These are phyloP conservation scores for Dasyornis broadbenti DNA, from an alignment of 2,113 vertebrate species.

Conservation along the genomic window DNA sequence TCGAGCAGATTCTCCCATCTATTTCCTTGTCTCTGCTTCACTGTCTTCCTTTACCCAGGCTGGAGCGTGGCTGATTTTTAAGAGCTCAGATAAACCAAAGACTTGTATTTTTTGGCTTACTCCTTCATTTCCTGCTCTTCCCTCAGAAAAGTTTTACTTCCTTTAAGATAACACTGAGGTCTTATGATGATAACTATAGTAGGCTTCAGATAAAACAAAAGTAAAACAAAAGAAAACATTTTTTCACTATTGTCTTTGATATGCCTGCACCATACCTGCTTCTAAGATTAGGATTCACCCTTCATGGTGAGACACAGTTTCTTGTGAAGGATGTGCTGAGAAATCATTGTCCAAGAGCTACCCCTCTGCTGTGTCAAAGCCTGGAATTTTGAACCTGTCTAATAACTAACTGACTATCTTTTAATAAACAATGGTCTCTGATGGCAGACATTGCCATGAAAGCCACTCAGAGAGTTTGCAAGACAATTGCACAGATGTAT, in stretches of 20 bases:
- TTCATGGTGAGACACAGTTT: not conserved
- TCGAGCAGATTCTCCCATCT: not conserved
- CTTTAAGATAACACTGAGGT: not conserved
- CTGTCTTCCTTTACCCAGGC: not conserved
- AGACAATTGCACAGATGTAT: not conserved
- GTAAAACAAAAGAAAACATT: not conserved
- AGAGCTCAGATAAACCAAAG: not conserved
- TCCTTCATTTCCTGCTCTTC: not conserved
- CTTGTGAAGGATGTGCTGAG: not conserved
- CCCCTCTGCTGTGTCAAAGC: not conserved
- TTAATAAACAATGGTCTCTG: not conserved
- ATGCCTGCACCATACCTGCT: not conserved
- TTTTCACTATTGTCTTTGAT: not conserved
- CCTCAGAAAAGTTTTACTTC: not conserved
- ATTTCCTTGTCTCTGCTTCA: not conserved
- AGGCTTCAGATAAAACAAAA: not conserved
- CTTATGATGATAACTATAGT: not conserved
- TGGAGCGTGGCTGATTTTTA: not conserved
- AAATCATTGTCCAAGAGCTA: not conserved
- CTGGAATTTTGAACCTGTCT: not conserved
- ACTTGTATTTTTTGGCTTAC: not conserved
- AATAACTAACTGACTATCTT: not conserved
- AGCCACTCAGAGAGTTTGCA: not conserved
- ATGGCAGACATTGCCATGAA: not conserved
- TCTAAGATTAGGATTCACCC: not conserved